A percentile compares a stretch with the other conserved stretches of the same genome.
These are phyloP conservation scores for Bufo gargarizans DNA, from an alignment of 2,113 vertebrate genomes.

Conservation along the genomic window DNA sequence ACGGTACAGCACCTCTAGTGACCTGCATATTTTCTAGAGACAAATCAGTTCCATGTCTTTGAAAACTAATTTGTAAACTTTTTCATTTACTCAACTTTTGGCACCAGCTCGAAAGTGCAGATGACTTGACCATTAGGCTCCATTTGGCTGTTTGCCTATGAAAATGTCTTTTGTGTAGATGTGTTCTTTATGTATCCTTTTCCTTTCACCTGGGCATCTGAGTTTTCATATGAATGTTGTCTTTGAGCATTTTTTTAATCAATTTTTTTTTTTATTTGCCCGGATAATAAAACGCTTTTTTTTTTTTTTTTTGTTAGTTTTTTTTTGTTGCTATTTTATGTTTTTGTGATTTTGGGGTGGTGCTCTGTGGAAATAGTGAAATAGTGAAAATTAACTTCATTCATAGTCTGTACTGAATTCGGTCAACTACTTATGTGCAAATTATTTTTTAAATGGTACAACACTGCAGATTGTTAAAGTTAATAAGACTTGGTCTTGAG, in stretches of 20 bases:
- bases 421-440: neutral
- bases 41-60: no score
- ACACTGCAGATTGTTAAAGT: neutral
- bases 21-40: no score
- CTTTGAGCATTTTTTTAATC: neutral
- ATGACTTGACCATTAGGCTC: neutral
- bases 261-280: neutral
- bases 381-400: neutral
- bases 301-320: no score
- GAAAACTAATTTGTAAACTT: no score
- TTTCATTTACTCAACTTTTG: no score
- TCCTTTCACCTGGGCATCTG: neutral
- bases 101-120: no score
- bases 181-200: neutral
- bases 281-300: neutral
- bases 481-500: neutral
- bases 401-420: neutral
- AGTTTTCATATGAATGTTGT: neutral
- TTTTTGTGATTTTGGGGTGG: neutral
- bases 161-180: neutral
- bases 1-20: neutral
- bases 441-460: neutral
- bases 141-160: neutral
- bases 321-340: neutral
- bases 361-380: no score